Percentiles rank a stretch among this genome's conserved stretches.
phyloP scores from a whole-genome alignment of 2,113 vertebrate genomes.

The Centrocercus urophasianus region DNA sequence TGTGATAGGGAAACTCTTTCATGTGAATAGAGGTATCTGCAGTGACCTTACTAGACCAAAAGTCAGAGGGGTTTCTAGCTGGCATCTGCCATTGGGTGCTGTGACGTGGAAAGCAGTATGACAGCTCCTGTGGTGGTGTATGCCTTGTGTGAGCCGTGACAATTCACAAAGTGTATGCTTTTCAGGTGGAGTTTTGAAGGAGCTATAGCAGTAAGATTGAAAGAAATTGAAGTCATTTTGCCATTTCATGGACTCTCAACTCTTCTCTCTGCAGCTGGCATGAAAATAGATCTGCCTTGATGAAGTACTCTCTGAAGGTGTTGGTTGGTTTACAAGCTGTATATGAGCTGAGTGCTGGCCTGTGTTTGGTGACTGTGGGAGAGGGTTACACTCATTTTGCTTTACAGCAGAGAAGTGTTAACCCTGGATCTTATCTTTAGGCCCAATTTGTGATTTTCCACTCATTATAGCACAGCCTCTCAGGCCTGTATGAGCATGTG shows the following conservation, averaged over 20 bases:
- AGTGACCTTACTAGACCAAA: not conserved
- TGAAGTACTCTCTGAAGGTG: not conserved
- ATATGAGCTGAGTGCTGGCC: not conserved
- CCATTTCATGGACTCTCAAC: not conserved
- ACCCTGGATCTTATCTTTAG: not conserved
- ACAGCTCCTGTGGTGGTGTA: not conserved
- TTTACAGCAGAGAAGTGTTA: not conserved
- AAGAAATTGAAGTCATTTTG: not conserved
- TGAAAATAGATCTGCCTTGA: not conserved
- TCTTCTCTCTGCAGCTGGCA: not conserved
- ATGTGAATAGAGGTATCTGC: not conserved
- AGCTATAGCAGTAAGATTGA: not conserved
- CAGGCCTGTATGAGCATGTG: not conserved
- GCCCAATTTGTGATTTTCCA: not conserved
- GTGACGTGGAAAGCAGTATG: not conserved
- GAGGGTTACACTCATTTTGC: not conserved
- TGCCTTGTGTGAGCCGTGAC: not conserved
- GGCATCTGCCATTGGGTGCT: not conserved
- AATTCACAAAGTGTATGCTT: not conserved
- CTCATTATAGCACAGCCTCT: not conserved
- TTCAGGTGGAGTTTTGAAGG: conserved; percentile 11
- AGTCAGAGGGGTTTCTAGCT: not conserved
- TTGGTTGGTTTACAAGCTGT: conserved; percentile 5
- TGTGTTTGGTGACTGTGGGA: not conserved
- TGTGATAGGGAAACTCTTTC: not conserved